phyloP scores from a whole-genome alignment of 2,888 invertebrate genomes.

The Caenorhabditis sp. region DNA sequence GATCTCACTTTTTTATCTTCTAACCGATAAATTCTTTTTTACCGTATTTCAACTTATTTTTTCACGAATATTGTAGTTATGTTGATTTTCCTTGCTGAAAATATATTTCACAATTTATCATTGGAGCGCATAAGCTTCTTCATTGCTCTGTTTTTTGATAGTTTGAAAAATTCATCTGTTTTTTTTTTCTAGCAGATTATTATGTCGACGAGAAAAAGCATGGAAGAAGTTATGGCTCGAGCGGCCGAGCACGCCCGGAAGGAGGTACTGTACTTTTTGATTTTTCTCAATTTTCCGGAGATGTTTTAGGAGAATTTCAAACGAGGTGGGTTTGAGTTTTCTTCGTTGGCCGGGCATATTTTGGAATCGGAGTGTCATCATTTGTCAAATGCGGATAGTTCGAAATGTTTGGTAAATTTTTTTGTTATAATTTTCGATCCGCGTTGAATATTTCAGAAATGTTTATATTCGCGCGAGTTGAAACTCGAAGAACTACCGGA shows the following conservation, averaged over 20 bases:
- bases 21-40: not conserved
- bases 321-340: slow-evolving; percentile 37
- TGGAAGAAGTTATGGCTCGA: slow-evolving; percentile 23
- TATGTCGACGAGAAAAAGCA: not conserved
- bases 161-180: too few relatives aligned
- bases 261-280: not conserved
- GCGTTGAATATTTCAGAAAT: slow-evolving; percentile 57
- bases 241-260: slow-evolving; percentile 20
- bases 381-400: slow-evolving; percentile 8
- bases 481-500: slow-evolving; percentile 79
- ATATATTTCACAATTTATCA: not conserved
- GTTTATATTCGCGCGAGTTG: slow-evolving; percentile 53
- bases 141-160: not conserved
- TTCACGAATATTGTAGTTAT: not conserved
- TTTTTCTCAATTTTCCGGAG: too few relatives aligned
- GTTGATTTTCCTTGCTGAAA: not conserved
- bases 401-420: slow-evolving; percentile 38
- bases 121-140: not conserved
- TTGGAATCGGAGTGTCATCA: slow-evolving; percentile 54
- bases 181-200: too few relatives aligned
- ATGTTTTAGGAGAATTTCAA: slow-evolving; percentile 4
- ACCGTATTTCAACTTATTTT: not conserved
- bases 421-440: not conserved
- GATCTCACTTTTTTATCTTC: not conserved
- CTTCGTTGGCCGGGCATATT: slow-evolving; percentile 51